A percentile compares a stretch with the other conserved stretches of the same genome.
These are phyloP conservation scores for Anorthoa munda DNA, from an alignment of 2,888 invertebrate genomes.

Conservation along the genomic window DNA sequence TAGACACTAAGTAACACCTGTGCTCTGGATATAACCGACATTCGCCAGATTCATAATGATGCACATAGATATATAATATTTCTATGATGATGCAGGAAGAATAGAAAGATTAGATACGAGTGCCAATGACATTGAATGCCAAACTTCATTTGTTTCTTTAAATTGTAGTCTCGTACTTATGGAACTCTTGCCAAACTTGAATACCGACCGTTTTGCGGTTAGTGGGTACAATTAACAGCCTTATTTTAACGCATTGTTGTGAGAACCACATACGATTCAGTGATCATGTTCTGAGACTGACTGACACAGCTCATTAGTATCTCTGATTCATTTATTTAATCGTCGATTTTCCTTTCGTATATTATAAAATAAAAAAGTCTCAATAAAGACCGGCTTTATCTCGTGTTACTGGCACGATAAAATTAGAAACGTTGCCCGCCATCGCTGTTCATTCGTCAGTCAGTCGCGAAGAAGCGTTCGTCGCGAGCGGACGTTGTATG, in stretches of 20 bases:
- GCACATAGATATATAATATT: too few relatives aligned
- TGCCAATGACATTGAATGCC: constrained; percentile 62
- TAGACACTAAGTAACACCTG: background rate
- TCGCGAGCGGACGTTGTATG: constrained; percentile 72
- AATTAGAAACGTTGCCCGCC: constrained; percentile 85
- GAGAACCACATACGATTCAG: constrained; percentile 1
- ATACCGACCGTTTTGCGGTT: constrained; percentile 3
- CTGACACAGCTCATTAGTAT: constrained; percentile 32
- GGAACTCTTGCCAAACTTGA: constrained; percentile 29
- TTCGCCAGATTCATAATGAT: constrained; percentile 9
- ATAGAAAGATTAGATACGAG: constrained; percentile 28
- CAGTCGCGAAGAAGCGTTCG: constrained; percentile 70
- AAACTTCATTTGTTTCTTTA: constrained; percentile 40
- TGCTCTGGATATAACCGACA: background rate
- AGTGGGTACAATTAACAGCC: background rate
- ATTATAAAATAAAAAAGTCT: constrained; percentile 84
- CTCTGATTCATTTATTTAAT: constrained; percentile 55
- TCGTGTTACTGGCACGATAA: constrained; percentile 89
- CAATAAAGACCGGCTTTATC: constrained; percentile 89
- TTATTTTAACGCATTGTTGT: constrained; percentile 7
- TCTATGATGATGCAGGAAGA: constrained; percentile 53
- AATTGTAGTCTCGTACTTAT: background rate
- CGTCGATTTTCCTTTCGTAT: constrained; percentile 68
- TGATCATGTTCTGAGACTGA: constrained; percentile 1
- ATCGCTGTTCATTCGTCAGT: constrained; percentile 72